Evolutionary conservation across 1,140 invertebrate genomes (phyloP).

Genomic region (Acromyrmex charruanus): DNA sequence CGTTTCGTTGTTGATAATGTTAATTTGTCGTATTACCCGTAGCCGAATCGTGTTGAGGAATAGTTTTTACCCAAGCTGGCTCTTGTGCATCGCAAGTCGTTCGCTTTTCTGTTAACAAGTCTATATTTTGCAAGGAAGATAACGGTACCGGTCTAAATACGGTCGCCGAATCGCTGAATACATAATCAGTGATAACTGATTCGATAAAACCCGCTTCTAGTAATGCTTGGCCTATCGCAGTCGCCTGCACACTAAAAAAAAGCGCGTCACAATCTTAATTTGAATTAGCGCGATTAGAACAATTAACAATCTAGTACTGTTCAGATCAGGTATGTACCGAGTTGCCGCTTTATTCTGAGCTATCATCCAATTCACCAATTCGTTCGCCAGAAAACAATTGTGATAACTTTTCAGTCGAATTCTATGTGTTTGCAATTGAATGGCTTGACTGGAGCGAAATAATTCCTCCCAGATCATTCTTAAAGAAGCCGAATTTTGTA

Average conservation of each 20-base stretch:
- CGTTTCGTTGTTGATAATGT: conserved; percentile 2
- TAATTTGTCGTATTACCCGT: conserved; percentile 82
- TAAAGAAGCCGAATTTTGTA: conserved; percentile 91
- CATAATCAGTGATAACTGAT: conserved; percentile 87
- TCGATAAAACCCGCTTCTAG: conserved; percentile 93
- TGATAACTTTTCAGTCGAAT: conserved; percentile 90
- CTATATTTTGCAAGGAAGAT: conserved; percentile 84
- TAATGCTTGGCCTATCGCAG: conserved; percentile 93
- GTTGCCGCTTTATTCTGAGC: conserved; percentile 89
- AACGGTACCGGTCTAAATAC: conserved; percentile 87
- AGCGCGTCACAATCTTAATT: neutral
- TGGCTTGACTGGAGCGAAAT: conserved; percentile 88
- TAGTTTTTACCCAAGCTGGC: conserved; percentile 91
- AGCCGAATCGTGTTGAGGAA: conserved; percentile 88
- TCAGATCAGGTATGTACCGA: conserved; percentile 72
- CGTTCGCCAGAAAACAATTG: conserved; percentile 90
- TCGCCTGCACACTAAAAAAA: conserved; percentile 91
- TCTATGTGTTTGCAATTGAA: conserved; percentile 89
- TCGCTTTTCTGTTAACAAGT: conserved; percentile 81
- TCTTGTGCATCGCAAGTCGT: conserved; percentile 87
- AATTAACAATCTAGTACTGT: neutral
- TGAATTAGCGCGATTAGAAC: neutral
- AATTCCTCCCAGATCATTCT: conserved; percentile 92
- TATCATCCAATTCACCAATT: conserved; percentile 93
- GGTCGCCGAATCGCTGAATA: conserved; percentile 87